These are phyloP conservation scores for Caradrina kadenii DNA, from an alignment of 2,888 invertebrate species.

Conservation along the genomic window DNA sequence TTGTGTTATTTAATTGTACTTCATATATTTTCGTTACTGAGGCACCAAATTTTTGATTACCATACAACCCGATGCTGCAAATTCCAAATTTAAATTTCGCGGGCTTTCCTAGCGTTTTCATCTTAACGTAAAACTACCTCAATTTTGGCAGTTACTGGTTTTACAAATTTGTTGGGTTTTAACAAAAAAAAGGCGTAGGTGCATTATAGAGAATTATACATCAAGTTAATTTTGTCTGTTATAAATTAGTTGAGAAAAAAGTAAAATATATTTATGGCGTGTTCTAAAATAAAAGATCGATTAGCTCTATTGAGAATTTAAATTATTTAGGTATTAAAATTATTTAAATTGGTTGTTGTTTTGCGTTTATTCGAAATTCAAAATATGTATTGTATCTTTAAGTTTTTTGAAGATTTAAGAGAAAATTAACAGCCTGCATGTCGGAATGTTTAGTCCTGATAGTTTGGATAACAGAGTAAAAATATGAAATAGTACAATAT, in stretches of 20 bases:
- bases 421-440: not conserved
- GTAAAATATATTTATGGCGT: not conserved
- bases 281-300: not conserved
- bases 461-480: not conserved
- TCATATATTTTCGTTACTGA: no score
- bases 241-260: not conserved
- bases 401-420: not conserved
- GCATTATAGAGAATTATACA: not conserved
- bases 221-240: not conserved
- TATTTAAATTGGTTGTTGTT: no score
- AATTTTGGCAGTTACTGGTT: constrained; percentile 27
- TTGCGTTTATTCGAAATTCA: not conserved
- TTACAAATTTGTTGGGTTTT: constrained; percentile 4
- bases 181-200: not conserved
- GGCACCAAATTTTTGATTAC: no score
- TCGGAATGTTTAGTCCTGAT: constrained; percentile 17
- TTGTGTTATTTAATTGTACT: no score
- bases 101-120: no score
- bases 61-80: no score
- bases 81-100: no score
- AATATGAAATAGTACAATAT: not conserved
- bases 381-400: not conserved
- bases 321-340: no score
- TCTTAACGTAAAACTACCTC: constrained; percentile 48
- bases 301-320: not conserved